phyloP scores from a whole-genome alignment of 1,140 invertebrate species.

The Trialeurodes vaporariorum region DNA sequence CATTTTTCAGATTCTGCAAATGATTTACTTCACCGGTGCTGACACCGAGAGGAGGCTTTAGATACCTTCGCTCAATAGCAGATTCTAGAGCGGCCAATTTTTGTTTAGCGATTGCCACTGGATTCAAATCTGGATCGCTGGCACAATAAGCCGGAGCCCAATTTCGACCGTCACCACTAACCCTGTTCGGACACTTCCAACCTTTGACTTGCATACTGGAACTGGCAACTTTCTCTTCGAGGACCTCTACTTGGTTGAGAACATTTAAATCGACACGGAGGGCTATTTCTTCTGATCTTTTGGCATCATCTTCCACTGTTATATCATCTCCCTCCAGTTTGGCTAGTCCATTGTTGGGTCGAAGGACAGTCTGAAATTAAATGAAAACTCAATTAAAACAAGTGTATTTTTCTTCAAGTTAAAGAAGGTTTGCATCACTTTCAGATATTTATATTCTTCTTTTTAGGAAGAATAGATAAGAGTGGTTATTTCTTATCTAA shows the following conservation, averaged over 20 bases:
- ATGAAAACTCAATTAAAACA: no score
- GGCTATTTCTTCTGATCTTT: constrained; percentile 43
- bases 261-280: constrained; percentile 67
- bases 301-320: not conserved
- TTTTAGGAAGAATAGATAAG: no score
- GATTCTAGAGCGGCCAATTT: constrained; percentile 72
- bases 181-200: constrained; percentile 60
- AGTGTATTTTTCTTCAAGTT: no score
- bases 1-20: constrained; percentile 12
- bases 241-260: constrained; percentile 74
- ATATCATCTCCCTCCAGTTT: not conserved
- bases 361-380: no score
- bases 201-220: constrained; percentile 88
- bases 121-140: constrained; percentile 42
- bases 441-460: no score
- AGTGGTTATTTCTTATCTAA: no score
- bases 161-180: constrained; percentile 43
- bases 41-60: constrained; percentile 78
- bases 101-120: constrained; percentile 56
- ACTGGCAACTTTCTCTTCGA: constrained; percentile 84
- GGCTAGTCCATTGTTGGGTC: not conserved
- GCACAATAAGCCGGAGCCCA: constrained; percentile 41
- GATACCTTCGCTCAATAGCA: constrained; percentile 82
- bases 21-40: constrained; percentile 14
- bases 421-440: no score